Evolutionary conservation across 2,888 invertebrate genomes (phyloP).

Genomic region (Phorcus lineatus): DNA sequence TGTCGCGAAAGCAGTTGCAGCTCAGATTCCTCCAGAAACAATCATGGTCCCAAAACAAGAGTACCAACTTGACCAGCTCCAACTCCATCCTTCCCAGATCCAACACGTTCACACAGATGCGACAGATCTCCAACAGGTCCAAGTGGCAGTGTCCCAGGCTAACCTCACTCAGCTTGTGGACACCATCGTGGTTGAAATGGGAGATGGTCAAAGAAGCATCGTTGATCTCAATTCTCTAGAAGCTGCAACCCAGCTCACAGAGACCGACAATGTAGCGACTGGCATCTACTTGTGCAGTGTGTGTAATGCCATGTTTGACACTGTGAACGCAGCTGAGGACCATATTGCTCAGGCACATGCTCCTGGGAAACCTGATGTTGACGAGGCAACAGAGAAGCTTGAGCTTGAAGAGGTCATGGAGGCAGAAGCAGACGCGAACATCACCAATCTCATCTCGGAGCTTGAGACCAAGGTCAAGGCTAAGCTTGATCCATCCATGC

Average conservation of each 20-base stretch:
- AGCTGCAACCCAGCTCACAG: constrained; percentile 22
- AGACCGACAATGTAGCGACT: constrained; percentile 33
- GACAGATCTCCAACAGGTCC: not conserved
- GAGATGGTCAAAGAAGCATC: constrained; percentile 23
- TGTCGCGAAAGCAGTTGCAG: constrained; percentile 15
- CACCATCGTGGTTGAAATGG: constrained; percentile 22
- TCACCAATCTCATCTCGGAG: constrained; percentile 20
- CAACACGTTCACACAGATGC: not conserved
- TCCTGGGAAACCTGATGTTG: not conserved
- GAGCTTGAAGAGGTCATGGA: constrained; percentile 21
- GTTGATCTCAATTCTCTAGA: constrained; percentile 19
- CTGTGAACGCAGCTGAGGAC: constrained; percentile 47
- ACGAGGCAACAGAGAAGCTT: constrained; percentile 5
- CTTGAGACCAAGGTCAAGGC: constrained; percentile 18
- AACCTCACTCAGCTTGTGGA: constrained; percentile 23
- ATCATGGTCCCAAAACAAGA: constrained; percentile 5
- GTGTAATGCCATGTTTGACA: constrained; percentile 49
- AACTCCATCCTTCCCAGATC: not conserved
- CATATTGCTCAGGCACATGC: constrained; percentile 50
- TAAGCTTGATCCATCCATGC: not conserved
- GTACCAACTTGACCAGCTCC: not conserved
- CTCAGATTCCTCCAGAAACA: constrained; percentile 6
- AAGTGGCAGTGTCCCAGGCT: constrained; percentile 6
- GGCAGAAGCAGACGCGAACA: constrained; percentile 26
- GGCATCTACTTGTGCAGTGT: constrained; percentile 57